Evolutionary conservation across 2,888 invertebrate genomes (phyloP).

Genomic region (Polyploca ridens): DNA sequence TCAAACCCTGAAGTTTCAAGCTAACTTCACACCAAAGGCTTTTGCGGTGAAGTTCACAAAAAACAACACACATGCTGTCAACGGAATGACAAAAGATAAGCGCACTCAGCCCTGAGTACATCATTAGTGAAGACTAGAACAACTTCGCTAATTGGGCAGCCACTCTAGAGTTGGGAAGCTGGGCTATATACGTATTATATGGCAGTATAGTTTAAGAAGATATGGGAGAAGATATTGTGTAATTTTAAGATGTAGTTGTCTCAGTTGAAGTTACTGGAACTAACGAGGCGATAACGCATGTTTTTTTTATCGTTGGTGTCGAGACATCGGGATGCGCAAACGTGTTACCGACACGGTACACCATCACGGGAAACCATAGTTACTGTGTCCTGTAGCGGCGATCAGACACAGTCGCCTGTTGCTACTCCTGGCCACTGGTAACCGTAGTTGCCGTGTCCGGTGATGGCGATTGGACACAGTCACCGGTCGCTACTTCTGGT

Average conservation of each 20-base stretch:
- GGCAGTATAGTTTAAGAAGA: not conserved
- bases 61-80: constrained; percentile 30
- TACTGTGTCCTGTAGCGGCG: too few relatives aligned
- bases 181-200: not conserved
- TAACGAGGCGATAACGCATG: too few relatives aligned
- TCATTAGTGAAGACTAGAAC: constrained; percentile 50
- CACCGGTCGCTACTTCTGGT: too few relatives aligned
- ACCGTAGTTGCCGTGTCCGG: too few relatives aligned
- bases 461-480: too few relatives aligned
- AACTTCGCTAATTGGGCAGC: constrained; percentile 50
- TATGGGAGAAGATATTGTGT: not conserved
- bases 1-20: constrained; percentile 5
- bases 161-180: constrained; percentile 16
- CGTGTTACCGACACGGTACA: too few relatives aligned
- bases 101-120: constrained; percentile 36
- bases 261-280: not conserved
- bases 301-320: too few relatives aligned
- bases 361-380: too few relatives aligned
- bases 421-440: too few relatives aligned
- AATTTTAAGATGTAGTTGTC: not conserved
- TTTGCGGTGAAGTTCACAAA: constrained; percentile 11
- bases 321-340: too few relatives aligned
- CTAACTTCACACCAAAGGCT: constrained; percentile 11
- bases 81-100: constrained; percentile 43
- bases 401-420: too few relatives aligned